phyloP scores from a whole-genome alignment of 2,888 invertebrate genomes.

The Axea sp. region DNA sequence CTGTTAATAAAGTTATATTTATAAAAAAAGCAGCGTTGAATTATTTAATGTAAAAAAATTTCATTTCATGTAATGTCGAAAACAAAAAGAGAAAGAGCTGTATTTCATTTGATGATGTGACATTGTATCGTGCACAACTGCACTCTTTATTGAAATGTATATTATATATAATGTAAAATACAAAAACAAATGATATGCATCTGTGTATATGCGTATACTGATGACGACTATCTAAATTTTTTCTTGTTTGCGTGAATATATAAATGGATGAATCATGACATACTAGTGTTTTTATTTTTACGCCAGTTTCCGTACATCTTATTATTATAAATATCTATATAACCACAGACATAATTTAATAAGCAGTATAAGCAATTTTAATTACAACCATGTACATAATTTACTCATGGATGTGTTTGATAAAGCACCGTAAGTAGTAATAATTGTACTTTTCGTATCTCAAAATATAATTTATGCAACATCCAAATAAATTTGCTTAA shows the following conservation, averaged over 20 bases:
- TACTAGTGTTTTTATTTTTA: slow-evolving; percentile 39
- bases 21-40: slow-evolving; percentile 53
- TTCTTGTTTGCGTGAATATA: slow-evolving; percentile 73
- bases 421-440: too few species aligned
- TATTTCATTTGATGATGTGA: slow-evolving; percentile 69
- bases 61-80: slow-evolving; percentile 41
- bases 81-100: slow-evolving; percentile 63
- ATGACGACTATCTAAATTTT: slow-evolving; percentile 71
- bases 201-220: slow-evolving; percentile 57
- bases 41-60: slow-evolving; percentile 46
- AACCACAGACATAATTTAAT: too few species aligned
- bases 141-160: slow-evolving; percentile 56
- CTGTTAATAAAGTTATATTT: slow-evolving; percentile 51
- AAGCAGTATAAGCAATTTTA: too few species aligned
- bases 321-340: too few species aligned
- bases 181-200: slow-evolving; percentile 59
- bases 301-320: too few species aligned
- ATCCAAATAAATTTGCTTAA: too few species aligned
- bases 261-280: slow-evolving; percentile 70
- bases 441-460: too few species aligned
- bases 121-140: slow-evolving; percentile 64
- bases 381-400: too few species aligned
- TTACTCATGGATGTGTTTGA: too few species aligned
- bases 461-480: too few species aligned
- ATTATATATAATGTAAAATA: slow-evolving; percentile 55